Conservation (phyloP, 1,140 invertebrate species). For the Choristoneura fumiferana region DNA sequence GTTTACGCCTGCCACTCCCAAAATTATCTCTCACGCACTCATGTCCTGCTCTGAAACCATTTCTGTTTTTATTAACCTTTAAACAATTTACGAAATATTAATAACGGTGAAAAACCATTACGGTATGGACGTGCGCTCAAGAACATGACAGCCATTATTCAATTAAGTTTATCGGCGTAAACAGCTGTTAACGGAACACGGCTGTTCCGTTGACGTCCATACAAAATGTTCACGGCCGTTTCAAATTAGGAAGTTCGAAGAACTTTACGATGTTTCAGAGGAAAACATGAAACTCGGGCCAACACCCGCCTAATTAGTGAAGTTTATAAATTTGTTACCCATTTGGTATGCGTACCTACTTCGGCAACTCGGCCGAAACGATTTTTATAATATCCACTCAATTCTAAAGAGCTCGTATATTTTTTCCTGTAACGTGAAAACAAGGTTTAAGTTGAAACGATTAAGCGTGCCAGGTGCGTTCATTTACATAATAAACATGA, state of each 20-base stretch:
- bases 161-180: conserved; percentile 15
- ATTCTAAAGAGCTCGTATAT: neutral
- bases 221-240: conserved; percentile 47
- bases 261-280: conserved; percentile 48
- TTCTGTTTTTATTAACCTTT: too few relatives aligned
- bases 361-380: conserved; percentile 33
- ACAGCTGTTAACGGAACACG: conserved; percentile 10
- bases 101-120: neutral
- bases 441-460: too few relatives aligned
- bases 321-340: conserved; percentile 72
- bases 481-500: too few relatives aligned
- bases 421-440: conserved; percentile 19
- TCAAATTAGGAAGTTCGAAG: conserved; percentile 50
- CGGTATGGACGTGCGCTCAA: neutral
- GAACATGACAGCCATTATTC: conserved; percentile 6
- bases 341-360: conserved; percentile 68
- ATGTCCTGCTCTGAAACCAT: too few relatives aligned
- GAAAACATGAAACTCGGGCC: conserved; percentile 61
- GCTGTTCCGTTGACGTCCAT: conserved; percentile 24
- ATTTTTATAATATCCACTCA: conserved; percentile 23
- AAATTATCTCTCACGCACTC: too few relatives aligned
- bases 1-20: too few relatives aligned
- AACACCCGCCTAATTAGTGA: conserved; percentile 61
- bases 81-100: too few relatives aligned
- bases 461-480: too few relatives aligned